Evolutionary conservation across 2,113 vertebrate species (phyloP).

Genomic region (Uropsilus gracilis): DNA sequence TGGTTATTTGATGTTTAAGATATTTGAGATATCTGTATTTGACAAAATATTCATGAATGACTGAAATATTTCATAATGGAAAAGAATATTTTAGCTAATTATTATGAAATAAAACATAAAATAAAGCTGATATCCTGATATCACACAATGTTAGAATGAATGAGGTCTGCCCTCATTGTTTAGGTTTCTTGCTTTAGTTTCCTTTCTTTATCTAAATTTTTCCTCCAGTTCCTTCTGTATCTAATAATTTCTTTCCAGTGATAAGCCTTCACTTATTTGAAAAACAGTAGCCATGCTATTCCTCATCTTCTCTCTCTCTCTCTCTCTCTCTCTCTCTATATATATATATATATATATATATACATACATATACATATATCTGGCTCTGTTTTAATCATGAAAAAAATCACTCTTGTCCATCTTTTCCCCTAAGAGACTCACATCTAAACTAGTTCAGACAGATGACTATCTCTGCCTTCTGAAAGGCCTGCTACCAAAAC

Average conservation of each 20-base stretch:
- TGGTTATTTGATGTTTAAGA: neutral
- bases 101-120: conserved; percentile 31
- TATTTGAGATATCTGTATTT: neutral
- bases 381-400: neutral
- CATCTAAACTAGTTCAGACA: neutral
- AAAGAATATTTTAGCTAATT: conserved; percentile 2
- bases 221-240: neutral
- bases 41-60: neutral
- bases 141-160: neutral
- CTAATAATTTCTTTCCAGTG: neutral
- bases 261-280: conserved; percentile 4
- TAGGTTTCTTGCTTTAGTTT: neutral
- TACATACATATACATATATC: too few relatives aligned
- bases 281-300: neutral
- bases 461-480: neutral
- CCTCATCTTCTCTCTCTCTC: neutral
- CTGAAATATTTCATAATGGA: neutral
- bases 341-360: too few relatives aligned
- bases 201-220: neutral
- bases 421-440: neutral
- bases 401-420: neutral
- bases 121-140: neutral
- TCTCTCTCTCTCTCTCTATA: neutral
- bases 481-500: neutral
- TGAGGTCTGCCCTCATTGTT: neutral